phyloP scores from a whole-genome alignment of 1,140 invertebrate genomes.

The Drosophila asahinai region DNA sequence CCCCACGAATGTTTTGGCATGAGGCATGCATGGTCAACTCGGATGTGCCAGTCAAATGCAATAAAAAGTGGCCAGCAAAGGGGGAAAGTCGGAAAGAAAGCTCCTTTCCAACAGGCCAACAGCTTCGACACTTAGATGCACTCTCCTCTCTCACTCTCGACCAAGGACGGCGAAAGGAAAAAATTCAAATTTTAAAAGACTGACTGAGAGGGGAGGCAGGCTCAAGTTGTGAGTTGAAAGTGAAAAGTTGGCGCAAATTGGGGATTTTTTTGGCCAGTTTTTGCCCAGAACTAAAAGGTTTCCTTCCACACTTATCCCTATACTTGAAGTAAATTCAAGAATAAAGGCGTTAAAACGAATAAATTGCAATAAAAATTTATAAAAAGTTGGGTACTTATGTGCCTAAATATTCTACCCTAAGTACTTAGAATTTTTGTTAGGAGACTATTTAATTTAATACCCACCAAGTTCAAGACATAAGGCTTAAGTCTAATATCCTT shows the following conservation, averaged over 20 bases:
- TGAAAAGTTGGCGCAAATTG: conserved; percentile 59
- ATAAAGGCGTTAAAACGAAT: neutral
- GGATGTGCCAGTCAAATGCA: conserved; percentile 23
- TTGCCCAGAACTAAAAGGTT: neutral
- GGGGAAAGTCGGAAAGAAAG: neutral
- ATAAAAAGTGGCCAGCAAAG: conserved; percentile 33
- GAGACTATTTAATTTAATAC: neutral
- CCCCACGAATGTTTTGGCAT: conserved; percentile 21
- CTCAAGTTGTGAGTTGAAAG: conserved; percentile 36
- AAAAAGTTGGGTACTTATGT: neutral
- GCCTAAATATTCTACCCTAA: neutral
- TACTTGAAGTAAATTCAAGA: neutral
- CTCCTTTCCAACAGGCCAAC: neutral
- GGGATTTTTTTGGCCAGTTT: conserved; percentile 56
- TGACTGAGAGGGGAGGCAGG: neutral
- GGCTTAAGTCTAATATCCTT: neutral
- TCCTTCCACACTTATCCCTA: neutral
- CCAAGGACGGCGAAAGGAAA: conserved; percentile 17
- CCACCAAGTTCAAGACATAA: conserved; percentile 1
- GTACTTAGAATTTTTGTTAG: too few species aligned
- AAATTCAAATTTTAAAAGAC: conserved; percentile 26
- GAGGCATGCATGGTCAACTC: conserved; percentile 39
- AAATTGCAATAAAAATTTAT: neutral
- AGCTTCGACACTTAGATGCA: conserved; percentile 31
- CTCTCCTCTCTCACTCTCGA: neutral